Evolutionary conservation across 92 coral and sea anemone genomes (phyloP).

Genomic region (Zoanthus sociatus): DNA sequence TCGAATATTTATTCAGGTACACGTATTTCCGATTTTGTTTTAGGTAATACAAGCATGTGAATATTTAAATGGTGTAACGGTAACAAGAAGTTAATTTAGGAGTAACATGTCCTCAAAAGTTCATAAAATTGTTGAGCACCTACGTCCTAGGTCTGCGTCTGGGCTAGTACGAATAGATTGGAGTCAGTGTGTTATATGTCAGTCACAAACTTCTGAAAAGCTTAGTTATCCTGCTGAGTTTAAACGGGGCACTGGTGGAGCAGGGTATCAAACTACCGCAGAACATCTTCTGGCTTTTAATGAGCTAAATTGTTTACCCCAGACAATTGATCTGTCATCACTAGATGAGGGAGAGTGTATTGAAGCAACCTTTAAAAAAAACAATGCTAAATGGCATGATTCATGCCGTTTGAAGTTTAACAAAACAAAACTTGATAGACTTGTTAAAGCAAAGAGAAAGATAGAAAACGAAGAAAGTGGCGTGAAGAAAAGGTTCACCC

Average conservation of each 20-base stretch:
- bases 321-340: not conserved
- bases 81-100: not conserved
- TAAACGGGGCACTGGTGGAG: slow-evolving; percentile 45
- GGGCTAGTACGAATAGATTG: slow-evolving; percentile 52
- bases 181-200: slow-evolving; percentile 63
- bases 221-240: slow-evolving; percentile 61
- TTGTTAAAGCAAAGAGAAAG: slow-evolving; percentile 4
- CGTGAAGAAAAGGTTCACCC: slow-evolving; percentile 36
- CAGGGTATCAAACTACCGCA: slow-evolving; percentile 49
- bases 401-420: slow-evolving; percentile 62
- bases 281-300: slow-evolving; percentile 33
- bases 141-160: slow-evolving; percentile 10
- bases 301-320: slow-evolving; percentile 28
- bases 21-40: no score
- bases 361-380: slow-evolving; percentile 55
- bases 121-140: slow-evolving; percentile 46
- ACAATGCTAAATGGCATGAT: slow-evolving; percentile 71
- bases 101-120: slow-evolving; percentile 23
- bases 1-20: no score
- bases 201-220: slow-evolving; percentile 54
- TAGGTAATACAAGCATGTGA: no score
- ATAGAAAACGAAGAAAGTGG: slow-evolving; percentile 48
- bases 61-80: no score
- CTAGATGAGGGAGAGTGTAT: slow-evolving; percentile 61
- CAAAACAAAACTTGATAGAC: slow-evolving; percentile 59